These are phyloP conservation scores for Pyrrhia umbra DNA, from an alignment of 2,888 invertebrate species.

Conservation along the genomic window DNA sequence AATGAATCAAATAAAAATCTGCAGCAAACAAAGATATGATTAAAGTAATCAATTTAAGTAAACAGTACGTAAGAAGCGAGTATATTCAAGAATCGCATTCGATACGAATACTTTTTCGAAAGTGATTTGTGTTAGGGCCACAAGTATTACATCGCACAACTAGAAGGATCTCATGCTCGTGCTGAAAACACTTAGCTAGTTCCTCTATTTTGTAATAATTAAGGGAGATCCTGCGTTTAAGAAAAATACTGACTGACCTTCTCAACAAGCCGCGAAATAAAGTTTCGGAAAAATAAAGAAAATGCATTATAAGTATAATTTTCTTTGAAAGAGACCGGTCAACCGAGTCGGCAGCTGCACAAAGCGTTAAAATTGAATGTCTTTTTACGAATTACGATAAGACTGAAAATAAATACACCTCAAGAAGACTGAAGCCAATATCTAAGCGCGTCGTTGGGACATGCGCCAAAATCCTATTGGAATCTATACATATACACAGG, in stretches of 20 bases:
- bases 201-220: constrained; percentile 34
- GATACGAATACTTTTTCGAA: too few species aligned
- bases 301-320: background rate
- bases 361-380: background rate
- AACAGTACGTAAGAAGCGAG: too few species aligned
- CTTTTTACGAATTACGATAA: constrained; percentile 7
- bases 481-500: background rate
- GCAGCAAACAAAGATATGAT: too few species aligned
- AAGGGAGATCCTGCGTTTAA: constrained; percentile 34
- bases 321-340: background rate
- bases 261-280: constrained; percentile 6
- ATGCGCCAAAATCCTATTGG: constrained; percentile 43
- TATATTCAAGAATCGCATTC: too few species aligned
- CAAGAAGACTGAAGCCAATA: constrained; percentile 30
- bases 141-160: constrained; percentile 11
- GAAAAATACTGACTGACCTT: constrained; percentile 28
- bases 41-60: too few species aligned
- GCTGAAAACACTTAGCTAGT: constrained; percentile 39
- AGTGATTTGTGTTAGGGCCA: too few species aligned
- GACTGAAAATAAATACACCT: constrained; percentile 6
- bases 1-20: too few species aligned
- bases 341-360: background rate
- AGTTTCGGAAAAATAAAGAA: constrained; percentile 21
- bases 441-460: constrained; percentile 40
- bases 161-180: constrained; percentile 36